phyloP scores from a whole-genome alignment of 2,113 vertebrate genomes.

The Mandrillus leucophaeus region DNA sequence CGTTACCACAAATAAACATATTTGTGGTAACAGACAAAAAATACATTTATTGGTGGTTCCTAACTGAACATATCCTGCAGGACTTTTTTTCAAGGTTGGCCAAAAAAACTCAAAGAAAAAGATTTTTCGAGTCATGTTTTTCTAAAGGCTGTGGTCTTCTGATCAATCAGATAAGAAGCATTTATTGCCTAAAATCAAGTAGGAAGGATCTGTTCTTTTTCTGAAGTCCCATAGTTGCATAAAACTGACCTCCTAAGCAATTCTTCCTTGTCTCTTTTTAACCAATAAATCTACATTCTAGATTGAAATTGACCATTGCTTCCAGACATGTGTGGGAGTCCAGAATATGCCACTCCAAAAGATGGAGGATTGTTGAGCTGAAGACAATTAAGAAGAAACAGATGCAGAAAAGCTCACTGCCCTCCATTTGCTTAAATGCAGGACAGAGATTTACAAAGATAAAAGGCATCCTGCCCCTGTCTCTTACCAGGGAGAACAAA shows the following conservation, averaged over 20 bases:
- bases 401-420: not conserved
- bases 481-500: not conserved
- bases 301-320: not conserved
- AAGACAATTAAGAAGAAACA: not conserved
- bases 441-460: not conserved
- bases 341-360: not conserved
- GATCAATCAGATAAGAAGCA: not conserved
- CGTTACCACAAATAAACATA: too few species aligned
- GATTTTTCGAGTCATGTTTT: not conserved
- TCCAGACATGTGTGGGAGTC: not conserved
- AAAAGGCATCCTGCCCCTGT: not conserved
- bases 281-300: not conserved
- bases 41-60: not conserved
- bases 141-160: not conserved
- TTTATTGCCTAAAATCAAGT: not conserved
- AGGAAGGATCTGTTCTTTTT: not conserved
- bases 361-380: not conserved
- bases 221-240: not conserved
- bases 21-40: not conserved
- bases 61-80: not conserved
- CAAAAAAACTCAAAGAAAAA: not conserved
- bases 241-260: not conserved
- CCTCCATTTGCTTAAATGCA: too few species aligned
- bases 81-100: not conserved
- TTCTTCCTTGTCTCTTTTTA: not conserved